Percentiles rank a stretch among this genome's conserved stretches.
These are phyloP conservation scores for Oikopleura dioica DNA, from an alignment of 23 tunicate genomes.

Conservation along the genomic window DNA sequence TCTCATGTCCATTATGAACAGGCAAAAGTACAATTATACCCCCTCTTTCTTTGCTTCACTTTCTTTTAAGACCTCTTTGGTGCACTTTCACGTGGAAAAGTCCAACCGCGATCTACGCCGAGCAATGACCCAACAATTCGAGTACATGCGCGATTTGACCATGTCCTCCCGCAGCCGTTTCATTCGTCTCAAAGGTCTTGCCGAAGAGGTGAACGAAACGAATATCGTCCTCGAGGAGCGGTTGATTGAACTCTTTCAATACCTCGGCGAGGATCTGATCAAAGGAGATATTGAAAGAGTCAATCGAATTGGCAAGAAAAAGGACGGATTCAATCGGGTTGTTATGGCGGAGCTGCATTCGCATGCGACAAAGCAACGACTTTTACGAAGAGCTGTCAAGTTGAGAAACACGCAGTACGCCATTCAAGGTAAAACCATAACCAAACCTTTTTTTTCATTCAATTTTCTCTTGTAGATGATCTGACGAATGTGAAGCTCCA, in stretches of 20 bases:
- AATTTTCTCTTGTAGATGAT: background rate
- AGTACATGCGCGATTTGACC: slow-evolving; percentile 8
- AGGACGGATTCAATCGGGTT: background rate
- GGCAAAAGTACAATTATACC: background rate
- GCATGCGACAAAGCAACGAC: background rate
- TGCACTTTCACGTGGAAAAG: slow-evolving; percentile 2
- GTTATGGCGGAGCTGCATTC: slow-evolving; percentile 7
- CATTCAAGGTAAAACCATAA: background rate
- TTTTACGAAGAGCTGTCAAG: background rate
- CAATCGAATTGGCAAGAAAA: background rate
- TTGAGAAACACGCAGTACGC: background rate
- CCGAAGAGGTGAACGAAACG: background rate
- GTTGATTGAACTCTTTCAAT: background rate
- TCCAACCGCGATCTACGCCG: slow-evolving; percentile 1
- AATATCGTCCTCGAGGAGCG: background rate
- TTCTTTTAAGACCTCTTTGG: too few relatives aligned
- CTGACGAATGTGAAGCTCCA: background rate
- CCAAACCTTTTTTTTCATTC: background rate
- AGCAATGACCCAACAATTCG: background rate
- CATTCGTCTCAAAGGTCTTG: background rate
- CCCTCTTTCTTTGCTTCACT: background rate
- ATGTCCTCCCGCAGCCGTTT: slow-evolving; percentile 7
- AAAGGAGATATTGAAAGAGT: background rate
- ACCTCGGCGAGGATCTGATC: background rate
- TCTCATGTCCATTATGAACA: slow-evolving; percentile 7